phyloP scores from a whole-genome alignment of 2,113 vertebrate genomes.

The Mola mola region DNA sequence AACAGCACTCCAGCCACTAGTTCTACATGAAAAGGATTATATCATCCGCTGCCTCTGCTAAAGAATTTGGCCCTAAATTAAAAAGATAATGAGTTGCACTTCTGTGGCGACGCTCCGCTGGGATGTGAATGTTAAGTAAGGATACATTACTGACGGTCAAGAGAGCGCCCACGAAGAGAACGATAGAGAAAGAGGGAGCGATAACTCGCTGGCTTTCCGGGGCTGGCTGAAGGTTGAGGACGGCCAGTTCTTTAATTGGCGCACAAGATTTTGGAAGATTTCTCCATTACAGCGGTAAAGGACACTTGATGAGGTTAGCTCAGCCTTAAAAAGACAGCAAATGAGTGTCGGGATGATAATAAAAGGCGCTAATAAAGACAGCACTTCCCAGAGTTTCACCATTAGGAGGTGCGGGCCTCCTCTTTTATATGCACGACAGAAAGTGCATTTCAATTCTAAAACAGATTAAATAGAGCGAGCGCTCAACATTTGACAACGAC shows the following conservation, averaged over 20 bases:
- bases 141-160: constrained; percentile 66
- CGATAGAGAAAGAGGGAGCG: background rate
- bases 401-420: constrained; percentile 1
- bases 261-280: constrained; percentile 64
- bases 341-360: constrained; percentile 27
- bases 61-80: constrained; percentile 32
- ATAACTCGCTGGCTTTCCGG: constrained; percentile 39
- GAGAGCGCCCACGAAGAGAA: constrained; percentile 29
- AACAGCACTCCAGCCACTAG: constrained; percentile 14
- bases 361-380: constrained; percentile 39
- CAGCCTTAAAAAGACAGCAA: constrained; percentile 25
- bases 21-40: background rate
- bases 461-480: background rate
- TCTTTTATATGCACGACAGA: background rate
- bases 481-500: background rate
- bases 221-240: constrained; percentile 54
- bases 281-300: constrained; percentile 50
- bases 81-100: constrained; percentile 35
- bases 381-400: constrained; percentile 27
- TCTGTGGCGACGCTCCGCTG: constrained; percentile 3
- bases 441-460: background rate
- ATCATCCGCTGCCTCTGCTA: background rate
- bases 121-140: constrained; percentile 52
- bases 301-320: constrained; percentile 53
- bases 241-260: constrained; percentile 58